Evolutionary conservation across 2,113 vertebrate species (phyloP), one percentile per base, ranked within the genome.

Genomic region (Ciconia maguari): DNA sequence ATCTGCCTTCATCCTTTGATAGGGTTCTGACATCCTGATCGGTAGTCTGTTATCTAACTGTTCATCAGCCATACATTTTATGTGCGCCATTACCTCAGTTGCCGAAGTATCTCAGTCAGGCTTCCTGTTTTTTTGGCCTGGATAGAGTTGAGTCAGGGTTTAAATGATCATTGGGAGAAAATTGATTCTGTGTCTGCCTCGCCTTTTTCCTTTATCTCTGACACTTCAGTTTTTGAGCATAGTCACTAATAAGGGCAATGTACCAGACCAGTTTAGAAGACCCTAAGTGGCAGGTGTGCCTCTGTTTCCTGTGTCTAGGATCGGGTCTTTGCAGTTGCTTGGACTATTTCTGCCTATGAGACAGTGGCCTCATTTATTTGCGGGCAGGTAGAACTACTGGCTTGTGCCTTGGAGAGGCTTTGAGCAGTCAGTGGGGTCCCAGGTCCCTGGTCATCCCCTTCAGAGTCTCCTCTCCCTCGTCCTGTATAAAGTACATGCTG

Each of bases 401-500:
- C 30, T 64, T 66, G 27, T 62, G 27, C 11, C 36, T 54, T 74
- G 16, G 34, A 36, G 46, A 72, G 52, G 5, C 25, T 61, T 65
- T 41, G 41, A 60, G 52, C 20, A 18, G 8, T 46, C 29, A 26
- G 1, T 52, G 49, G 18, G 24, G 25, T 69, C 24, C 3, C 24
- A 34, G 10, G 5, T 55, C 1, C 0, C 19, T 48, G 49, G 12
- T 62, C 55, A 30, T 38, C 15, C 32, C 19, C 6, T 78, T 79
- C 36, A 0, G 2, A 38, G 30, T 66, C 41, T 83, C 11, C 27
- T 72, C 55, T 60, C 5, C 26, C 32, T 82, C 1, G 0, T 89
- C 38, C 24, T 9, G 1, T 17, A 7, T 44, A 16, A 89, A 75
- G 16, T 60, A 42, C 0, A 0, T 34, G n/a, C 29, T 30, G 4